Evolutionary conservation across 2,888 invertebrate genomes (phyloP).

Genomic region (Protophormia terraenovae): DNA sequence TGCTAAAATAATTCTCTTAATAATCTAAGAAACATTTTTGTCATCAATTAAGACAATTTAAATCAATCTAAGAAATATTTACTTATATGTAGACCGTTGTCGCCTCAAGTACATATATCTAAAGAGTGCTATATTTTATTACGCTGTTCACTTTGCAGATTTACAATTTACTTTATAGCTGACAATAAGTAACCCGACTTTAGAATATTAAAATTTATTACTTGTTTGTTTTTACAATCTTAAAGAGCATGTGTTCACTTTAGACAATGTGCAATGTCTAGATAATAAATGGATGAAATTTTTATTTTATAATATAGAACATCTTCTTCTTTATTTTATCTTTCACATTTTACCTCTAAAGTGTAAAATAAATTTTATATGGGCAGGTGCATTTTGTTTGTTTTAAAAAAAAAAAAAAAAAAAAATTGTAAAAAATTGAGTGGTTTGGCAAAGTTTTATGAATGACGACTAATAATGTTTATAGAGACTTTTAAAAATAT

Average conservation of each 20-base stretch:
- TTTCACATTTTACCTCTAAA: background rate
- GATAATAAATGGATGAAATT: background rate
- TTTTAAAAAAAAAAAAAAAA: too few species aligned
- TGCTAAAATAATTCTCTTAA: too few species aligned
- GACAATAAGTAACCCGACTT: background rate
- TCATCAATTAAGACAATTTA: constrained; percentile 1
- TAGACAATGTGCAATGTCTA: background rate
- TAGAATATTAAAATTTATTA: constrained; percentile 14
- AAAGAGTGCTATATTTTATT: background rate
- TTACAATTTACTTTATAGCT: background rate
- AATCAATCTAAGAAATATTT: background rate
- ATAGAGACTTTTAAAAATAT: background rate
- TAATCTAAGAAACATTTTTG: background rate
- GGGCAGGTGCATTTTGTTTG: background rate
- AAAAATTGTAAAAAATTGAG: background rate
- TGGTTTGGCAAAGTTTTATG: background rate
- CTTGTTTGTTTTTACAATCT: constrained; percentile 4
- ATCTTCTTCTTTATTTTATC: too few species aligned
- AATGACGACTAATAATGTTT: background rate
- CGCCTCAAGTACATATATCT: background rate
- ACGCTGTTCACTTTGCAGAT: background rate
- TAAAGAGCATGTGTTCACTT: background rate
- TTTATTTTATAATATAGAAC: background rate
- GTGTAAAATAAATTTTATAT: background rate
- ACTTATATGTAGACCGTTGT: too few species aligned